These are phyloP conservation scores for Drosophila monieri DNA, from an alignment of 2,888 invertebrate genomes.

Conservation along the genomic window DNA sequence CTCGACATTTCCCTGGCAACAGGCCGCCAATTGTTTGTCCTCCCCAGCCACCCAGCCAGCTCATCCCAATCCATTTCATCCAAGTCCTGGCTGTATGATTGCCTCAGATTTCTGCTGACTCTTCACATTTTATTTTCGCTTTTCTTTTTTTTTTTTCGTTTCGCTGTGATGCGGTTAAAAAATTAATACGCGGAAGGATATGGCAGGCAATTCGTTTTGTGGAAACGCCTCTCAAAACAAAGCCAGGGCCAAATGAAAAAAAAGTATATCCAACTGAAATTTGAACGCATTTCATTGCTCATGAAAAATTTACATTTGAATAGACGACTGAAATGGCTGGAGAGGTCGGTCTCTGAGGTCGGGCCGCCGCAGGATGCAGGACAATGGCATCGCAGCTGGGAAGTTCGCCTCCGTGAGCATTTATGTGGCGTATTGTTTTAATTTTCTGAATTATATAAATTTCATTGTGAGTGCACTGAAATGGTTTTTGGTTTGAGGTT, in stretches of 20 bases:
- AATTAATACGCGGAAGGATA: slow-evolving; percentile 80
- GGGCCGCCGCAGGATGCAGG: slow-evolving; percentile 59
- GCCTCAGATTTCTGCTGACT: slow-evolving; percentile 38
- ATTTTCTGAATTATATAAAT: slow-evolving; percentile 60
- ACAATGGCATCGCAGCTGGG: slow-evolving; percentile 65
- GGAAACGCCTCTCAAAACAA: slow-evolving; percentile 48
- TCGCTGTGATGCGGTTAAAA: slow-evolving; percentile 69
- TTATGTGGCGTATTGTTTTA: slow-evolving; percentile 79
- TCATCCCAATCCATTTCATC: slow-evolving; percentile 14
- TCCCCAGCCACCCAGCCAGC: slow-evolving; percentile 15
- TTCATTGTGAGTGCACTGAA: slow-evolving; percentile 53
- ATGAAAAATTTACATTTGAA: slow-evolving; percentile 79
- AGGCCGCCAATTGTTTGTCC: slow-evolving; percentile 58
- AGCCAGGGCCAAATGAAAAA: slow-evolving; percentile 18
- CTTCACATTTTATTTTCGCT: neutral
- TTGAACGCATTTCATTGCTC: slow-evolving; percentile 58
- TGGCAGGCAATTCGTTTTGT: slow-evolving; percentile 78
- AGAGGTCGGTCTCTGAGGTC: slow-evolving; percentile 10
- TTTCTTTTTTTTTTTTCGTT: slow-evolving; percentile 22
- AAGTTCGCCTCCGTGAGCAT: slow-evolving; percentile 75
- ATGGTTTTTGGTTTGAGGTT: slow-evolving; percentile 19
- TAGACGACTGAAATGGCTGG: slow-evolving; percentile 50
- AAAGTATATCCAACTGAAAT: slow-evolving; percentile 52
- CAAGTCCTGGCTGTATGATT: slow-evolving; percentile 58
- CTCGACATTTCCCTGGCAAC: slow-evolving; percentile 60